Evolutionary conservation across 2,888 invertebrate genomes (phyloP), one percentile per base, ranked within the genome.

Genomic region (Nomada goodeniana): DNA sequence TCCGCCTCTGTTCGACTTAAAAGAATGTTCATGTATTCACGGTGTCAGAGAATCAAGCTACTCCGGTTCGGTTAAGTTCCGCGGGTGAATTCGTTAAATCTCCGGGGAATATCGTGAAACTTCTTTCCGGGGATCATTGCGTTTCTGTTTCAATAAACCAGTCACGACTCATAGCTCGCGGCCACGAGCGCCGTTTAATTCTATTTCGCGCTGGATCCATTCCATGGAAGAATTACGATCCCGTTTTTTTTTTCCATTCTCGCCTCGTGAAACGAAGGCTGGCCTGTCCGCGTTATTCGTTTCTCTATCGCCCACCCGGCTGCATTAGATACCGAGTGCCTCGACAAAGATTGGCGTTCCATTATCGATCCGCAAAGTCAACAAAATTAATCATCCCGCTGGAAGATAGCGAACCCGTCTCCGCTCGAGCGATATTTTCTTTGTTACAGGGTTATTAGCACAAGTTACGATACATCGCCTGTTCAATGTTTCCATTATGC

Each of bases 91-190:
- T 83, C 65, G 69, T 83, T 76, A 76, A 82, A 65, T 82, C 82
- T 79, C 73, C 70, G 18, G 82, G 65, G 82, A 71, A 74, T 73
- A 78, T 79, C 67, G 68, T 50, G 71, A 50, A 79, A 75, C 63
- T 72, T 79, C 70, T 67, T 63, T 60, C 20, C 50, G 20, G 18
- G 60, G 55, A 75, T 69, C 78, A 23, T 72, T 60, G 79, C 79
- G 83, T 71, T 73, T 47, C 74, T 73, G 69, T 77, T 83, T 82
- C 82, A 82, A 82, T 82, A 83, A 83, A 50, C 75, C 11, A 47
- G 74, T 67, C 82, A 82, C 81, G 77, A 82, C 69, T 83, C 73
- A 57, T 77, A 72, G 81, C 81, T 81, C 69, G 72, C 77, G 68
- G 72, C 82, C 76, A 59, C 63, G 36, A 36, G 78, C 52, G 64